Percentiles rank a stretch among this genome's conserved stretches.
phyloP scores from a whole-genome alignment of 2,113 vertebrate genomes.

The Gulo gulo region DNA sequence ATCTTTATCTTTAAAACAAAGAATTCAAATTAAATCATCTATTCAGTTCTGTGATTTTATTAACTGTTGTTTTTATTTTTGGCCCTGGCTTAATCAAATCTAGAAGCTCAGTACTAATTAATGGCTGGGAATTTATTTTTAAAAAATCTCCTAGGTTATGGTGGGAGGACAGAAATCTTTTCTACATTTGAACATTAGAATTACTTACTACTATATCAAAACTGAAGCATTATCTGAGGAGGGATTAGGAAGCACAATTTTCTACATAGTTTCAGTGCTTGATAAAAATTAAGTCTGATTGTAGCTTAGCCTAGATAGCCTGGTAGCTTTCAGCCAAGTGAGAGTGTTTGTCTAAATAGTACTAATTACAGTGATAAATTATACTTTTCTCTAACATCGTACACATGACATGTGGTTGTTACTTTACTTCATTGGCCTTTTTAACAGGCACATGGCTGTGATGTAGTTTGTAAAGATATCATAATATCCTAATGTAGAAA shows the following conservation, averaged over 20 bases:
- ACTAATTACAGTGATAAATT: constrained; percentile 34
- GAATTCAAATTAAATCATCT: constrained; percentile 23
- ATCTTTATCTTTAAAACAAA: constrained; percentile 45
- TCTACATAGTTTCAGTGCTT: constrained; percentile 32
- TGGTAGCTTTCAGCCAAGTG: constrained; percentile 21
- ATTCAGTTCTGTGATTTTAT: constrained; percentile 21
- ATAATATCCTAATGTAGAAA: not conserved
- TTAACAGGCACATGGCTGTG: not conserved
- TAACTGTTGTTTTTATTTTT: constrained; percentile 42
- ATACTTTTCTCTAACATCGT: not conserved
- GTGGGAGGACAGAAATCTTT: constrained; percentile 28
- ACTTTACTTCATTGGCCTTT: not conserved
- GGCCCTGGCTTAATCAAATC: constrained; percentile 27
- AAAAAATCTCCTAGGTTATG: not conserved
- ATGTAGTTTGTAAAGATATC: constrained; percentile 3
- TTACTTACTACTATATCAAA: constrained; percentile 14
- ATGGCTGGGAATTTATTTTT: not conserved
- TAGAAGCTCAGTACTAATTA: constrained; percentile 30
- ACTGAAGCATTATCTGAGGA: constrained; percentile 32
- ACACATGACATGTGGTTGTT: not conserved
- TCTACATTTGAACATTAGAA: not conserved
- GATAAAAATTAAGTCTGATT: constrained; percentile 48
- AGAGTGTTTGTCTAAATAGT: constrained; percentile 47
- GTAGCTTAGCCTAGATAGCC: constrained; percentile 26
- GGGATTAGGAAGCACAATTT: constrained; percentile 7